Percentiles rank a stretch among this genome's conserved stretches.
Conservation (phyloP, 2,113 vertebrate genomes). For the Melanerpes aurifrons region DNA sequence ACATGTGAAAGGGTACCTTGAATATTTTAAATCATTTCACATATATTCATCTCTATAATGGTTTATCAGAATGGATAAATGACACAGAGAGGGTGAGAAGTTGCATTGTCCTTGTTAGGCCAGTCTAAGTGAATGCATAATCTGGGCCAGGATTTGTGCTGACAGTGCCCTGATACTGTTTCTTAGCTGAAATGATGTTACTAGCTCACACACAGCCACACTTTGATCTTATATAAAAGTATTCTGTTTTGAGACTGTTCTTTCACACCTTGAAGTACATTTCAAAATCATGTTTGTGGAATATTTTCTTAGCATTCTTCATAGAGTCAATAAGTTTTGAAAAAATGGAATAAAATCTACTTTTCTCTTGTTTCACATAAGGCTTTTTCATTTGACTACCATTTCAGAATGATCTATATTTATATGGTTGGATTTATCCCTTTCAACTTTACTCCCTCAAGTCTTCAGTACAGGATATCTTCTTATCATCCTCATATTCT, state of each 20-base stretch:
- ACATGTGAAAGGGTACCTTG: background rate
- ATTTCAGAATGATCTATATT: background rate
- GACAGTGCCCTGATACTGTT: background rate
- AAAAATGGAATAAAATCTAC: background rate
- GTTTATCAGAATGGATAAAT: background rate
- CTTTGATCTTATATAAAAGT: background rate
- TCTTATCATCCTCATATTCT: background rate
- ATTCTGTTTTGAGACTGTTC: background rate
- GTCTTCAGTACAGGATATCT: accelerated
- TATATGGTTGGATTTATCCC: background rate
- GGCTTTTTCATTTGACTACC: background rate
- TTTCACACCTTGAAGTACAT: background rate
- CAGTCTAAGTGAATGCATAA: background rate
- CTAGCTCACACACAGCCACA: background rate
- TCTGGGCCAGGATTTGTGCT: background rate
- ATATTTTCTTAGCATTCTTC: background rate
- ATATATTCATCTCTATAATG: background rate
- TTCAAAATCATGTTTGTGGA: background rate
- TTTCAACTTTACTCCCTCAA: background rate
- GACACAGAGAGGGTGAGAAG: background rate
- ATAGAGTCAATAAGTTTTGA: background rate
- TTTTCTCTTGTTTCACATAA: background rate
- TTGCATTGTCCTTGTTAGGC: background rate
- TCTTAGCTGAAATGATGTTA: background rate
- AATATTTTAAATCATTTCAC: background rate